Evolutionary conservation across 2,888 invertebrate species (phyloP).

Genomic region (Apocheima hispidaria): DNA sequence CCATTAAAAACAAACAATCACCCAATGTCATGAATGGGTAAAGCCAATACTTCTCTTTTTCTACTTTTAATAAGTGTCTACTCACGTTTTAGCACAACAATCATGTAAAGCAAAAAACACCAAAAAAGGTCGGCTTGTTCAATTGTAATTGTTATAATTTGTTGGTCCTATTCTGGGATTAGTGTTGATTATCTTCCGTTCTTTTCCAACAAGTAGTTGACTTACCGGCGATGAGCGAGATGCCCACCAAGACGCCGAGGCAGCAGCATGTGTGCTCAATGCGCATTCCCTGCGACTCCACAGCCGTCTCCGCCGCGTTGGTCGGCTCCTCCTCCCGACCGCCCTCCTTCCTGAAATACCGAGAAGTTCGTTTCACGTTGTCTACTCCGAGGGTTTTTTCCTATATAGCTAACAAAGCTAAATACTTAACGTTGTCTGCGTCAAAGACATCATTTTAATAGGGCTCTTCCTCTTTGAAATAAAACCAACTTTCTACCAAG

Average conservation of each 20-base stretch:
- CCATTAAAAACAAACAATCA: no score
- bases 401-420: background rate
- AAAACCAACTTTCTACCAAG: background rate
- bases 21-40: no score
- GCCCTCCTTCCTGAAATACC: conserved; percentile 78
- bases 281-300: conserved; percentile 70
- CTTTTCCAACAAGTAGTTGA: conserved; percentile 2
- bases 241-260: conserved; percentile 83
- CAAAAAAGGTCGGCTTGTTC: no score
- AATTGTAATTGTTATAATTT: no score
- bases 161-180: background rate
- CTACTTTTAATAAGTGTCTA: no score
- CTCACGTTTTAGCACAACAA: no score
- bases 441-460: no score
- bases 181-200: background rate
- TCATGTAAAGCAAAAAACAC: no score
- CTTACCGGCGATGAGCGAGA: conserved; percentile 83
- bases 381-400: background rate
- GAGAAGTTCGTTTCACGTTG: background rate
- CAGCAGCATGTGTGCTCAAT: conserved; percentile 83
- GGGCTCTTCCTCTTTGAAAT: no score
- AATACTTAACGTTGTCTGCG: background rate
- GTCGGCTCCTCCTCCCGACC: conserved; percentile 81
- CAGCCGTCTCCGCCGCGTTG: conserved; percentile 72
- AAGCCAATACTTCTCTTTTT: no score